A percentile compares a stretch with the other conserved stretches of the same genome.
phyloP scores from a whole-genome alignment of 2,113 vertebrate genomes.

The Vombatus ursinus region DNA sequence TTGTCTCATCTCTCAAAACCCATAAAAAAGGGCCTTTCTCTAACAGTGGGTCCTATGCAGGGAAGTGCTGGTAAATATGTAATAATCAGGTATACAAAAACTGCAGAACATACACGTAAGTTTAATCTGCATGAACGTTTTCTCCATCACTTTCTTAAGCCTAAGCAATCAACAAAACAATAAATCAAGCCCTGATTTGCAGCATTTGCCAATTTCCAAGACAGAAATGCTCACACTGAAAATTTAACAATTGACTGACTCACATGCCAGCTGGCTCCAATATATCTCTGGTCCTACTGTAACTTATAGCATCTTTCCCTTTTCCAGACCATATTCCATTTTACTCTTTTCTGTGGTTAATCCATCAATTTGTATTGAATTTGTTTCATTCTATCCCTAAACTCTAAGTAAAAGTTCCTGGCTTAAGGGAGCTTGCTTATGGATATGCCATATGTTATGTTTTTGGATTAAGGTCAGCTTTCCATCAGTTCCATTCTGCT shows the following conservation, averaged over 20 bases:
- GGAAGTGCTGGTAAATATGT: background rate
- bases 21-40: background rate
- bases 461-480: slow-evolving; percentile 1
- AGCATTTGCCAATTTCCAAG: background rate
- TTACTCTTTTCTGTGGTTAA: background rate
- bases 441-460: background rate
- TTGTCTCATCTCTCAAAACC: slow-evolving; percentile 7
- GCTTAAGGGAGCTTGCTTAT: background rate
- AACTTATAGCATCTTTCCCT: background rate
- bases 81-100: background rate
- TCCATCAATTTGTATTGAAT: background rate
- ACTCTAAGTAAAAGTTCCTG: background rate
- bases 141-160: background rate
- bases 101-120: background rate
- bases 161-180: background rate
- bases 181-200: background rate
- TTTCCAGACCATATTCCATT: slow-evolving; percentile 1
- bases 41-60: background rate
- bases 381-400: background rate
- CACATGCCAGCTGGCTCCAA: background rate
- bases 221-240: background rate
- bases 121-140: background rate
- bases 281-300: background rate
- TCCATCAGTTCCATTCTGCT: background rate
- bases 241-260: background rate